Evolutionary conservation across 2,797 vertebrate species (phyloP), one percentile per base, ranked within the genome.

Genomic region (Sibirionetta formosa): DNA sequence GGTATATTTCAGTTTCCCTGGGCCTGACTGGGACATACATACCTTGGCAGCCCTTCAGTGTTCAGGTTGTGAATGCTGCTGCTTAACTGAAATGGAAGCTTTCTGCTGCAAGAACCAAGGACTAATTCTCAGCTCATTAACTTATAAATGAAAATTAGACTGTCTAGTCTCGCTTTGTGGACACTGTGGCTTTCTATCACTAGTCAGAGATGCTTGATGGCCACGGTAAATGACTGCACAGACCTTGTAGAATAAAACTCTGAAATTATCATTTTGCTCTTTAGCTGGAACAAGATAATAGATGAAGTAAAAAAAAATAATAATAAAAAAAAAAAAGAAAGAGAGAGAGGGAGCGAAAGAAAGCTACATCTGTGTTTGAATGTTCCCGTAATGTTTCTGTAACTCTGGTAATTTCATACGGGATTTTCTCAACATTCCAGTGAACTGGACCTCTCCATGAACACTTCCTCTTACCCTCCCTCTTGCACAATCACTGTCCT

Each of bases 111-210:
- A 71, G 94, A 89, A 57, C 16, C 65, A 94, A 96, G 70, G 82
- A 89, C 63, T 87, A 91, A 85, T 94, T 68, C 63, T 87, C 90
- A 95, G 82, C 24, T 94, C 73, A 87, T 91, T 93, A 91, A 94
- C 33, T 89, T 82, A 56, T 36, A 56, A 48, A 64, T 71, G 75
- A 79, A 89, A 84, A 96, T 95, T 71, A 87, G 66, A 38, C 50
- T 79, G 75, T 78, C 79, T 57, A 68, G 44, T 91, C 70, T 84
- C 66, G 83, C 50, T 82, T 60, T 10, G 2, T 82, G 75, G 79
- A 51, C 54, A 64, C 40, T 75, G n/a, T 70, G 27, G 31, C 82
- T 91, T 93, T 93, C 61, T 89, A 60, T 87, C 79, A 82, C 70
- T 42, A 68, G n/a, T 87, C 66, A 87, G 44, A 91, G 26, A 54